Base-by-base conservation (phyloP, 2,888 invertebrate species). In the Maniola hyperantus region DNA sequence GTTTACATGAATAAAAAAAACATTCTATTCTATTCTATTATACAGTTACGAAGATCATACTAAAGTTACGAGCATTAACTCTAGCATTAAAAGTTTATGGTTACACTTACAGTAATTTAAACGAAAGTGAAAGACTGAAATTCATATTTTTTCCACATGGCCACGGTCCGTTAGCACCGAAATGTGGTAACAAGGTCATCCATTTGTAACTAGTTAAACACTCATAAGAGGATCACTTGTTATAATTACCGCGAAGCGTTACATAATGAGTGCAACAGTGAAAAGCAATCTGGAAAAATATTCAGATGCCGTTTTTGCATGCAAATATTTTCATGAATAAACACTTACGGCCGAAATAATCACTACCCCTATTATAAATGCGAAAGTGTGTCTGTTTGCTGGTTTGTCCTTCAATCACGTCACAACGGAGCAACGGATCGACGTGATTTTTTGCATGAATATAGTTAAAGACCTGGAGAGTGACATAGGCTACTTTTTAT, bases 161-260 rank as follows among this genome's bases (percentile, higher is more conserved):
- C 42, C 26, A 60, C 67, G 70, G 62, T 66, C 59, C 65, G 72
- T 68, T 70, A 62, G 36, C 54, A 26, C 46, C 62, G 44, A 67
- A 65, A 70, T 67, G 67, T 70, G 34, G 62, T 62, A 67, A 58
- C 69, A 70, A 70, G 69, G 67, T 67, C 69, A n/a, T 58, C 15
- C 64, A 67, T 60, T 61, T 54, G 48, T 64, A 67, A 10, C 18
- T 69, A 64, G 36, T 58, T 67, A 58, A 39, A 60, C 39, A 65
- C 42, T 62, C 42, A 67, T 57, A 50, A 44, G 20, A 13, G 58
- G 62, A 64, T 55, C 65, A 69, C 62, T 67, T 65, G 64, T 64
- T 64, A 65, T 39, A 55, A 53, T 58, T 54, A 65, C 44, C 57
- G 58, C 62, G 61, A 61, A 69, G 15, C 26, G 26, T 26, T 26